phyloP scores from a whole-genome alignment of 37 sponge, comb jelly and placozoan species.

The Halichondria panicea region DNA sequence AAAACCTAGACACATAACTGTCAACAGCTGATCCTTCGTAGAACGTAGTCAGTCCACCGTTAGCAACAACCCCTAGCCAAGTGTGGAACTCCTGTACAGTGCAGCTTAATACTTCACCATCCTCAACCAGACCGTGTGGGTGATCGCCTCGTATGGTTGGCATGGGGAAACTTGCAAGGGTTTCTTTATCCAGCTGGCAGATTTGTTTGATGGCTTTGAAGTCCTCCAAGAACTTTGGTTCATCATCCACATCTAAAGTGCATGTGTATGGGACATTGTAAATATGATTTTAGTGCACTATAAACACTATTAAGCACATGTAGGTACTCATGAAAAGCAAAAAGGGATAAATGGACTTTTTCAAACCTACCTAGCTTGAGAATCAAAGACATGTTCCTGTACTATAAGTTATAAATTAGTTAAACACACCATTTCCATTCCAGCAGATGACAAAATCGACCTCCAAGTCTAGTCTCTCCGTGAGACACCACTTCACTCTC shows the following conservation, averaged over 20 bases:
- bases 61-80: constrained; percentile 68
- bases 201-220: constrained; percentile 9
- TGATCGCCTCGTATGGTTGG: constrained; percentile 1
- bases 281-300: no score
- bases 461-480: constrained; percentile 10
- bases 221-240: constrained; percentile 26
- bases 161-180: constrained; percentile 13
- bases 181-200: neutral
- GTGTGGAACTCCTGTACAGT: constrained; percentile 49
- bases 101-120: constrained; percentile 17
- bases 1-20: constrained; percentile 51
- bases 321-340: no score
- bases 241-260: neutral
- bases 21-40: constrained; percentile 20
- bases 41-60: constrained; percentile 9
- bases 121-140: constrained; percentile 24
- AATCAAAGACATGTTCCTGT: no score
- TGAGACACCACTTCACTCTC: constrained; percentile 47
- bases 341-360: no score
- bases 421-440: constrained; percentile 1
- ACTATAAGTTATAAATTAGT: no score
- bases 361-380: no score
- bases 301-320: no score
- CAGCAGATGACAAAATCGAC: constrained; percentile 43
- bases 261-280: no score